Evolutionary conservation across 2,888 invertebrate genomes (phyloP).

Genomic region (Stenchaetothrips biformis): DNA sequence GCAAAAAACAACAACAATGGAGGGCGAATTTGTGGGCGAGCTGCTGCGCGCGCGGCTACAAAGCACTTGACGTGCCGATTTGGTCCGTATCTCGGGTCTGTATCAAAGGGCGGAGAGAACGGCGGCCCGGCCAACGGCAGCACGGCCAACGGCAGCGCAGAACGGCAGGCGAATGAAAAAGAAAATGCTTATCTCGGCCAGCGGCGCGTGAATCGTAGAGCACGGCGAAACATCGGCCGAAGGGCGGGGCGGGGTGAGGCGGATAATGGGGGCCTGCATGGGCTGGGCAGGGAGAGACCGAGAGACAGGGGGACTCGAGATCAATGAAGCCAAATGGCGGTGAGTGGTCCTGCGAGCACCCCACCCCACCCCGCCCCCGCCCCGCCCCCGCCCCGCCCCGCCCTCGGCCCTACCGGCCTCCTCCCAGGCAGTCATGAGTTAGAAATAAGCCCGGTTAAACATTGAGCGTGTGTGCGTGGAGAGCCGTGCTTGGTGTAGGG

Average conservation of each 20-base stretch:
- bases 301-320: not conserved
- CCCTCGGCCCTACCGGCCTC: not conserved
- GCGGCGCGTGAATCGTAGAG: slow-evolving; percentile 14
- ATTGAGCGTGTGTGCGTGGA: too few relatives aligned
- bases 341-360: not conserved
- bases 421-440: too few relatives aligned
- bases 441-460: too few relatives aligned
- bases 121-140: not conserved
- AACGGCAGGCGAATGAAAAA: not conserved
- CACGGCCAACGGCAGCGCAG: too few relatives aligned
- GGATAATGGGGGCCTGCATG: too few relatives aligned
- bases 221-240: slow-evolving; percentile 2
- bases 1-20: too few relatives aligned
- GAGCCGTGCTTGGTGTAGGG: too few relatives aligned
- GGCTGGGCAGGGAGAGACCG: not conserved
- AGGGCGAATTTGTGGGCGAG: too few relatives aligned
- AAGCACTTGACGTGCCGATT: not conserved
- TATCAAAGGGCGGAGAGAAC: not conserved
- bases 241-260: not conserved
- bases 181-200: slow-evolving; percentile 17
- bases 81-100: not conserved
- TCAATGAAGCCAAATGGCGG: slow-evolving; percentile 24
- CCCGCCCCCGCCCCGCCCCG: not conserved
- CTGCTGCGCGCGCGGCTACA: not conserved
- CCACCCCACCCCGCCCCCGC: not conserved